A percentile compares a stretch with the other conserved stretches of the same genome.
Evolutionary conservation across 2,888 invertebrate species (phyloP).

Genomic region (Drosophila neonasuta): DNA sequence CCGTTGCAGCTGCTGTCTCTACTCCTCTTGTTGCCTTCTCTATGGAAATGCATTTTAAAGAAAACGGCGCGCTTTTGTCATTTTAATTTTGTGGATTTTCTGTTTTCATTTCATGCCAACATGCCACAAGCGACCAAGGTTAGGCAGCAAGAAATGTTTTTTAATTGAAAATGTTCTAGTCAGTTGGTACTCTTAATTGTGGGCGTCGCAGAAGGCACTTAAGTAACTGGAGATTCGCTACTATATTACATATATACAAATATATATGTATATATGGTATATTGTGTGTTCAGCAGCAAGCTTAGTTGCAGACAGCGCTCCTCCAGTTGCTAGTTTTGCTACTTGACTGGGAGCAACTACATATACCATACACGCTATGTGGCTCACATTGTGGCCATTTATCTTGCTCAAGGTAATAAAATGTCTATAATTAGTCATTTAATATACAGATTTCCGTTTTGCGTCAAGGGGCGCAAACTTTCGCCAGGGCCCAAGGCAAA

Average conservation of each 20-base stretch:
- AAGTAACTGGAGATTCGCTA: conserved; percentile 51
- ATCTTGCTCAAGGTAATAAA: conserved; percentile 79
- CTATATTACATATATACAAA: conserved; percentile 6
- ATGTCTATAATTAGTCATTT: conserved; percentile 81
- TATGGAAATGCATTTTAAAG: conserved; percentile 76
- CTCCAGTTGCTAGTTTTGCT: neutral
- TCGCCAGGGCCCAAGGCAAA: conserved; percentile 48
- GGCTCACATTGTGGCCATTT: conserved; percentile 66
- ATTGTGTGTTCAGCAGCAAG: conserved; percentile 13
- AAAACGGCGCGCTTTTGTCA: conserved; percentile 74
- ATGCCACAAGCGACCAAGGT: conserved; percentile 55
- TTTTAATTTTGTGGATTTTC: conserved; percentile 77
- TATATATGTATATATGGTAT: neutral
- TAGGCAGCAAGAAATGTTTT: conserved; percentile 64
- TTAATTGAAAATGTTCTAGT: conserved; percentile 70
- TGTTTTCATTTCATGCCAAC: conserved; percentile 60
- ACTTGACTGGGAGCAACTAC: neutral
- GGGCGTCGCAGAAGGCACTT: conserved; percentile 48
- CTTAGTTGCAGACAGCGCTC: neutral
- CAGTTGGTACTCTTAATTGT: conserved; percentile 54
- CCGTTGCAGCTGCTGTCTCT: conserved; percentile 8
- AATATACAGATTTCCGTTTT: conserved; percentile 80
- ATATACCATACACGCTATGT: conserved; percentile 10
- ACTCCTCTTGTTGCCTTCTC: conserved; percentile 27
- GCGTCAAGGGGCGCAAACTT: conserved; percentile 79